These are phyloP conservation scores for Platygyra sinensis DNA, from an alignment of 64 coral and sea anemone genomes.

Conservation along the genomic window DNA sequence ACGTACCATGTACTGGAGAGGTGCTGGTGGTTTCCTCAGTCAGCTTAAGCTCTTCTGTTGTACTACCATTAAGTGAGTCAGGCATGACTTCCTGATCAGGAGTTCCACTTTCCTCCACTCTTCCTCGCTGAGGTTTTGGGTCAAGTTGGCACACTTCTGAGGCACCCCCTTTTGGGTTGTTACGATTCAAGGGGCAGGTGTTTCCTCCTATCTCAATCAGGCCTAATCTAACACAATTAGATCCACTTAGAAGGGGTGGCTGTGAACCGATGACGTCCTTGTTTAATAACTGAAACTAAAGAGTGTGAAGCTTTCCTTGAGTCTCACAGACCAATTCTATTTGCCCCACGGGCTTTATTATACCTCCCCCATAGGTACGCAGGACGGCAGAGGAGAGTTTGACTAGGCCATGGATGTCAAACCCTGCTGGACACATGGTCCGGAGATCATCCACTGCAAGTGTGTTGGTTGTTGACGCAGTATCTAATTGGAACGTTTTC, in stretches of 20 bases:
- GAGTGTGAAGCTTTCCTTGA: slow-evolving; percentile 42
- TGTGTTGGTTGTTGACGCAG: background rate
- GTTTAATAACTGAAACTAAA: slow-evolving; percentile 55
- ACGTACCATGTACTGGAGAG: no score
- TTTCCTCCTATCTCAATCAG: no score
- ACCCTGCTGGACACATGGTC: background rate
- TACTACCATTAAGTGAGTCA: no score
- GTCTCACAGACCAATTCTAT: slow-evolving; percentile 41
- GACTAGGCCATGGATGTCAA: background rate
- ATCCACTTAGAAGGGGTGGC: slow-evolving; percentile 31
- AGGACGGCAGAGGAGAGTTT: background rate
- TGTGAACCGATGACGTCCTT: slow-evolving; percentile 58
- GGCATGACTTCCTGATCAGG: background rate
- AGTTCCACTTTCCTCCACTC: slow-evolving; percentile 3
- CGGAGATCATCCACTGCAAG: background rate
- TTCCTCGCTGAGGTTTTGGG: background rate
- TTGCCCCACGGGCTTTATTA: slow-evolving; percentile 51
- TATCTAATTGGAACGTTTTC: background rate
- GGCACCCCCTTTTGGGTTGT: background rate
- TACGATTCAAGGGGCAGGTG: no score
- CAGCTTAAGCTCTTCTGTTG: no score
- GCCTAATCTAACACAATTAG: no score
- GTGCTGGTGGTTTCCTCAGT: no score
- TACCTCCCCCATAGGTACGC: slow-evolving; percentile 7
- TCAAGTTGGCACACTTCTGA: background rate